phyloP scores from a whole-genome alignment of 2,797 vertebrate genomes.

The Paramormyrops hopkinsi region DNA sequence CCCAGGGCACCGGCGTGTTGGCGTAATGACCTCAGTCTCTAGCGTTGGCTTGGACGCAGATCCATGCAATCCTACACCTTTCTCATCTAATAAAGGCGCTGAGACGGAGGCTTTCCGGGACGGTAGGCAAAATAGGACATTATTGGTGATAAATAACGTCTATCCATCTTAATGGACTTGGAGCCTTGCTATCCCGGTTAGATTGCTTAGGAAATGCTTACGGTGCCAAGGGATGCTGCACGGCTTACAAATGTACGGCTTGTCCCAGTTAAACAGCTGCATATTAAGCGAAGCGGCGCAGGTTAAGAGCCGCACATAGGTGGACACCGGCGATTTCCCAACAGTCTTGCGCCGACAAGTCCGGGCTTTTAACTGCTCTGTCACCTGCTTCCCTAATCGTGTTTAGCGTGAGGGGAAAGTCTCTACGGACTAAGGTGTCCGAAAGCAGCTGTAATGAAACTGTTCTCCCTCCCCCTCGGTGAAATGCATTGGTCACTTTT shows the following conservation, averaged over 20 bases:
- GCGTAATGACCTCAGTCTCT: constrained; percentile 14
- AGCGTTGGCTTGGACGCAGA: constrained; percentile 15
- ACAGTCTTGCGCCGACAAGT: neutral
- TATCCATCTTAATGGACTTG: neutral
- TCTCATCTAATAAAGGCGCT: neutral
- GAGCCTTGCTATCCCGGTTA: neutral
- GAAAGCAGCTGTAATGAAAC: neutral
- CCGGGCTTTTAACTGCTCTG: neutral
- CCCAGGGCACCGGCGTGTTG: neutral
- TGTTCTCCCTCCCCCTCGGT: neutral
- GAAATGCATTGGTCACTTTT: neutral
- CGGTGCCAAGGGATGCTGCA: neutral
- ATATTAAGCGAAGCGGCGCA: neutral
- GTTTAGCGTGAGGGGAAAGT: neutral
- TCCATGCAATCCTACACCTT: neutral
- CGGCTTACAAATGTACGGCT: neutral
- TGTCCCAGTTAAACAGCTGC: constrained; percentile 7
- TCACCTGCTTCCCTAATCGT: neutral
- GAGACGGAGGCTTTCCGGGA: no score
- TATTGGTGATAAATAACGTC: neutral
- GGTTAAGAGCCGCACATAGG: neutral
- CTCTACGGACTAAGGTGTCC: neutral
- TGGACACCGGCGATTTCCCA: neutral
- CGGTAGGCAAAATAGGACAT: neutral
- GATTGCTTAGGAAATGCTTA: neutral